A percentile compares a stretch with the other conserved stretches of the same genome.
Evolutionary conservation across 2,113 vertebrate species (phyloP).

Genomic region (Alethe diademata): DNA sequence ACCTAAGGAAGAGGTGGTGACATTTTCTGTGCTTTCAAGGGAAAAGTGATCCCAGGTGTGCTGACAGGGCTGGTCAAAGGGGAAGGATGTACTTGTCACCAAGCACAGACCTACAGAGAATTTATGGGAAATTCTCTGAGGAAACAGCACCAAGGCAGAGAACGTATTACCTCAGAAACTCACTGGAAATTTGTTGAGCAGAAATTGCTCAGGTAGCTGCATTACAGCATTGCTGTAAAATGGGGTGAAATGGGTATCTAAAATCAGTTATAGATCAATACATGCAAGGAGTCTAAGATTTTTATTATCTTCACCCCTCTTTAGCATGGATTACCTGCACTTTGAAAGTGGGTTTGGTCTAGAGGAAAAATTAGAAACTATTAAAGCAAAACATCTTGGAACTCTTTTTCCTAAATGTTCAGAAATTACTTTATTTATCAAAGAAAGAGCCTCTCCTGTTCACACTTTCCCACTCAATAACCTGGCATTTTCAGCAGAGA

Average conservation of each 20-base stretch:
- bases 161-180: background rate
- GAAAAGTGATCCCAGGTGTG: background rate
- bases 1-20: background rate
- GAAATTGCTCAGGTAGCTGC: background rate
- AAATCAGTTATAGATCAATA: background rate
- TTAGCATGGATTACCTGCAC: background rate
- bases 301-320: background rate
- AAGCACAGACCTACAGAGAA: background rate
- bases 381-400: background rate
- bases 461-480: background rate
- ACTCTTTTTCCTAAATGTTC: background rate
- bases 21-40: background rate
- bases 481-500: background rate
- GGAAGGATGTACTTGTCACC: rapidly evolving
- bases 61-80: background rate
- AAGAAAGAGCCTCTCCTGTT: background rate
- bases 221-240: background rate
- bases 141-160: background rate
- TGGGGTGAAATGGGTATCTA: background rate
- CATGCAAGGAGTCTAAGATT: background rate
- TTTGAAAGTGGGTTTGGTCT: background rate
- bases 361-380: background rate
- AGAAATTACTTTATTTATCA: background rate
- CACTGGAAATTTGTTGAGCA: background rate
- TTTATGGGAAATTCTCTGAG: background rate